These are phyloP conservation scores for Sciurus vulgaris DNA, from an alignment of 2,797 vertebrate species.

Conservation along the genomic window DNA sequence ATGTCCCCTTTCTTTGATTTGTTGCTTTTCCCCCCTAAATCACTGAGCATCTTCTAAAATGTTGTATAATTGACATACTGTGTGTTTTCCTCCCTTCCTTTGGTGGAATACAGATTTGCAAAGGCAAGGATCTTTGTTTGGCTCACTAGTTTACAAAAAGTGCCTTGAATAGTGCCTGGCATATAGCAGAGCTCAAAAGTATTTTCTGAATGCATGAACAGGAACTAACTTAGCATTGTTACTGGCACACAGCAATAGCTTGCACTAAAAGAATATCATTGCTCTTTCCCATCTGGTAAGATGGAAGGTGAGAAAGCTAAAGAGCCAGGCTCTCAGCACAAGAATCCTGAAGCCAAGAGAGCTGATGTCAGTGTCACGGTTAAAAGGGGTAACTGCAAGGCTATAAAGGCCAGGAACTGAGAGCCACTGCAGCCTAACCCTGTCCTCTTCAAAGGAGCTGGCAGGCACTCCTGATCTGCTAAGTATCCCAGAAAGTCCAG, in stretches of 20 bases:
- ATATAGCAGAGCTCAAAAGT: background rate
- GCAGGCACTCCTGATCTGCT: accelerated
- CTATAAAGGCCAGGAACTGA: background rate
- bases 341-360: background rate
- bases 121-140: background rate
- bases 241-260: background rate
- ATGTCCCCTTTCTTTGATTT: background rate
- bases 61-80: background rate
- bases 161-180: background rate
- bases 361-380: background rate
- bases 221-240: background rate
- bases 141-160: background rate
- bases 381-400: background rate
- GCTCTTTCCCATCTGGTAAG: background rate
- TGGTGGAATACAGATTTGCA: background rate
- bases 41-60: background rate
- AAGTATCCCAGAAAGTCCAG: background rate
- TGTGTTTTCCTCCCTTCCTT: background rate
- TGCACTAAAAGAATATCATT: background rate
- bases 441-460: background rate
- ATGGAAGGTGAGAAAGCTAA: background rate
- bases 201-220: background rate
- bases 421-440: background rate
- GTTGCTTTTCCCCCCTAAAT: accelerated
- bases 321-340: background rate